Conservation (phyloP, 2,113 vertebrate species). For the Leucoraja erinaceus region DNA sequence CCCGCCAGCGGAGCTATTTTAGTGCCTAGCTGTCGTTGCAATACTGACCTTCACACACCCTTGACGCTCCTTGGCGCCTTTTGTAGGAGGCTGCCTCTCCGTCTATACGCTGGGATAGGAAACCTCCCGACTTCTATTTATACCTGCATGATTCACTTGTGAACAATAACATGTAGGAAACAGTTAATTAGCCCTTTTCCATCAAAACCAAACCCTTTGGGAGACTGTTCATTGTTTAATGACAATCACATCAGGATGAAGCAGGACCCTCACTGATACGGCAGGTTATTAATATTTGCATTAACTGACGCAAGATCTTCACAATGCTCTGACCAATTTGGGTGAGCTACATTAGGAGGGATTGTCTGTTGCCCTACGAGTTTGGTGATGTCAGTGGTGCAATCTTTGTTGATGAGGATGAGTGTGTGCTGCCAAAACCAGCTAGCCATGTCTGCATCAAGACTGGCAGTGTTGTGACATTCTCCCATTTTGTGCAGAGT, state of each 20-base stretch:
- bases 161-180: slow-evolving; percentile 3
- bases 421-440: too few species aligned
- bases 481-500: neutral
- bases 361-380: too few species aligned
- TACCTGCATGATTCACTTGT: neutral
- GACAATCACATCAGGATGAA: neutral
- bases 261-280: neutral
- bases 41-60: neutral
- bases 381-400: too few species aligned
- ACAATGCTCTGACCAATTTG: neutral
- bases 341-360: neutral
- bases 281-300: neutral
- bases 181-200: neutral
- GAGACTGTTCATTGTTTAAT: slow-evolving; percentile 5
- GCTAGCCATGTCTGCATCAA: neutral
- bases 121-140: neutral
- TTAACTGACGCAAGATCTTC: neutral
- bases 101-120: neutral
- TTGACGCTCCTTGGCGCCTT: neutral
- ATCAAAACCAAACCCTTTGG: neutral
- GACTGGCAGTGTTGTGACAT: neutral
- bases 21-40: neutral
- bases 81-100: neutral
- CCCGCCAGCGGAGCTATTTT: neutral
- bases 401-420: too few species aligned